Conservation (phyloP, 53 echinoderm and acorn worm species). For the Luidia sarsii region DNA sequence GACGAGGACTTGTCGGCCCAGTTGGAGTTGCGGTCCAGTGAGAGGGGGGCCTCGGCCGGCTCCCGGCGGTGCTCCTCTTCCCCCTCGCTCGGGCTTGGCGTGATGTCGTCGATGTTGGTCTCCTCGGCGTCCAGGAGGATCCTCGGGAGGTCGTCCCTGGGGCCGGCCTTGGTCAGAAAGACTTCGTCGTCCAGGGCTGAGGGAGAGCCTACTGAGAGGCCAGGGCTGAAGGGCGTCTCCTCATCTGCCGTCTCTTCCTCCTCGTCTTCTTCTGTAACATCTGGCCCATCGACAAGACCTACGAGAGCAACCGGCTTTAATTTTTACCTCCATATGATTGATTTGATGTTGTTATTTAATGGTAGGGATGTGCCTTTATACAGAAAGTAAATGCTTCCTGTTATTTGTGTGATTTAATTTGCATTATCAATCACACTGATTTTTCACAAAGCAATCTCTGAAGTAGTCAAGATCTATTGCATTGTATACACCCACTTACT, state of each 20-base stretch:
- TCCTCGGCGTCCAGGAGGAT: conserved; percentile 28
- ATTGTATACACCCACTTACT: too few relatives aligned
- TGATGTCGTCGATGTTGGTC: conserved; percentile 20
- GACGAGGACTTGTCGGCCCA: conserved; percentile 49
- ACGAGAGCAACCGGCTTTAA: too few relatives aligned
- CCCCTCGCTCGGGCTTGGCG: conserved; percentile 11
- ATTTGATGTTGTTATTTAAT: too few relatives aligned
- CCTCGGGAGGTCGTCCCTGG: conserved; percentile 11
- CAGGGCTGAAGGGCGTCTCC: background rate
- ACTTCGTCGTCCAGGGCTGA: conserved; percentile 26
- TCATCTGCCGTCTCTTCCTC: background rate
- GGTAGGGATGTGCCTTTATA: too few relatives aligned
- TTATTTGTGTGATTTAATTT: too few relatives aligned
- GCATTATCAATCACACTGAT: too few relatives aligned
- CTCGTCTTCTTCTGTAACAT: background rate
- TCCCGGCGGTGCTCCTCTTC: conserved; percentile 8
- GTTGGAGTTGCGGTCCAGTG: conserved; percentile 38
- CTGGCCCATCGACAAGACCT: conserved; percentile 33
- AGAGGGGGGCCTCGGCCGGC: too few relatives aligned
- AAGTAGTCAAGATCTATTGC: too few relatives aligned
- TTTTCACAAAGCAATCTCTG: too few relatives aligned
- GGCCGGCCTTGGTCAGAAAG: background rate
- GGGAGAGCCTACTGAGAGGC: conserved; percentile 19
- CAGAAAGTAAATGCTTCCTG: too few relatives aligned
- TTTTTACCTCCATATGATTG: too few relatives aligned